These are phyloP conservation scores for Sarcophilus harrisii DNA, from an alignment of 2,797 vertebrate genomes.

Conservation along the genomic window DNA sequence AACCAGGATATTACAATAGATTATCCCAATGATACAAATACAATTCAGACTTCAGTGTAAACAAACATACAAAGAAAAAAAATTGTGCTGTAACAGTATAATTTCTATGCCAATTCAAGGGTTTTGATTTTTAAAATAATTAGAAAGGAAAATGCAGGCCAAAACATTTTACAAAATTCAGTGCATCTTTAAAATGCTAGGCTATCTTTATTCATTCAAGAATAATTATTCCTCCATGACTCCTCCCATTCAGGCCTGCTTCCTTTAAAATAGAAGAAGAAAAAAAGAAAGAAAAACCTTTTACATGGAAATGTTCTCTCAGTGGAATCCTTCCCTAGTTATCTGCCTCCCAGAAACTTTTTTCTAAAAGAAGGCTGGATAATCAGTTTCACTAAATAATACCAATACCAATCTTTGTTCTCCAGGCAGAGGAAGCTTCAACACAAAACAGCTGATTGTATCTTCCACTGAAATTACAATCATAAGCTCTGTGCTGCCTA, in stretches of 20 bases:
- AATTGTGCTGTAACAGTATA: slow-evolving; percentile 54
- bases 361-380: slow-evolving; percentile 71
- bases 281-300: not conserved
- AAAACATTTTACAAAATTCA: slow-evolving; percentile 66
- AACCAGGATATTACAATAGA: slow-evolving; percentile 75
- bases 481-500: slow-evolving; percentile 75
- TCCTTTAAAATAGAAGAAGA: slow-evolving; percentile 53
- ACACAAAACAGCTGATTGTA: slow-evolving; percentile 80
- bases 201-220: slow-evolving; percentile 53
- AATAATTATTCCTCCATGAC: slow-evolving; percentile 29
- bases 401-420: slow-evolving; percentile 80
- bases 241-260: slow-evolving; percentile 49
- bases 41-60: slow-evolving; percentile 74
- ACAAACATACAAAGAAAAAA: slow-evolving; percentile 68
- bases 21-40: slow-evolving; percentile 84
- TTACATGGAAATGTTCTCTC: slow-evolving; percentile 39
- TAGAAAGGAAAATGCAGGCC: slow-evolving; percentile 60
- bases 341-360: slow-evolving; percentile 78
- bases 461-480: slow-evolving; percentile 74
- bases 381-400: slow-evolving; percentile 78
- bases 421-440: slow-evolving; percentile 75
- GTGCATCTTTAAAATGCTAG: slow-evolving; percentile 62
- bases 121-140: slow-evolving; percentile 63
- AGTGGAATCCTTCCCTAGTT: slow-evolving; percentile 72
- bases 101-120: slow-evolving; percentile 62